A percentile compares a stretch with the other conserved stretches of the same genome.
These are phyloP conservation scores for Ageneiosus marmoratus DNA, from an alignment of 2,113 vertebrate genomes.

Conservation along the genomic window DNA sequence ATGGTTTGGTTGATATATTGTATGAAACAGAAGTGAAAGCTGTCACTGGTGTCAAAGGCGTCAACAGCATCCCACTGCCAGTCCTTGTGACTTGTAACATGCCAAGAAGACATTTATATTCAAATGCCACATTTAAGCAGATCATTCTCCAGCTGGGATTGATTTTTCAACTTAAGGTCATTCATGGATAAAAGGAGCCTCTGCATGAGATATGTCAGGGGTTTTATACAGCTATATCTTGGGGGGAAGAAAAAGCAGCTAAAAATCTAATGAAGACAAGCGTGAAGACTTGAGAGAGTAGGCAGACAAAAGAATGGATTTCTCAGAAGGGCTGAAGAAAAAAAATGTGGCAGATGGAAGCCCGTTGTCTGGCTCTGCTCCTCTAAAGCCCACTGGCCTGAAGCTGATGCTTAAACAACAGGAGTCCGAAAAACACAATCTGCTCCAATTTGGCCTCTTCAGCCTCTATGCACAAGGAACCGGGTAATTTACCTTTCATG, in stretches of 20 bases:
- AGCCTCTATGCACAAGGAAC: slow-evolving; percentile 46
- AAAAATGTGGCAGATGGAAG: slow-evolving; percentile 65
- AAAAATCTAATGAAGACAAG: slow-evolving; percentile 65
- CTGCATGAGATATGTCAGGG: slow-evolving; percentile 49
- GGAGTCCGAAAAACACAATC: slow-evolving; percentile 44
- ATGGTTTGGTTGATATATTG: slow-evolving; percentile 49
- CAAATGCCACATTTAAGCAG: slow-evolving; percentile 36
- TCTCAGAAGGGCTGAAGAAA: slow-evolving; percentile 26
- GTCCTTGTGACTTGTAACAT: slow-evolving; percentile 22
- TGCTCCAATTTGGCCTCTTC: slow-evolving; percentile 46
- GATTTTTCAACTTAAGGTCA: slow-evolving; percentile 45
- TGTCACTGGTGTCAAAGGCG: slow-evolving; percentile 30
- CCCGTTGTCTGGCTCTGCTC: slow-evolving; percentile 50
- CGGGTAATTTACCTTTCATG: slow-evolving; percentile 58
- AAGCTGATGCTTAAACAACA: slow-evolving; percentile 56
- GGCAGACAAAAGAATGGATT: slow-evolving; percentile 56
- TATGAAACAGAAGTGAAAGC: slow-evolving; percentile 44
- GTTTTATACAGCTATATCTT: slow-evolving; percentile 56
- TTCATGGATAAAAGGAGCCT: neutral
- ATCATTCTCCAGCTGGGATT: slow-evolving; percentile 32
- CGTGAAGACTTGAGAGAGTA: slow-evolving; percentile 54
- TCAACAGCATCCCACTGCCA: neutral
- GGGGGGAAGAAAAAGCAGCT: slow-evolving; percentile 54
- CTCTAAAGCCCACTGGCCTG: slow-evolving; percentile 60
- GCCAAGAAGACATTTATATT: slow-evolving; percentile 41